Base-by-base conservation (phyloP, 2,888 invertebrate species). In the Tiliacea aurago region DNA sequence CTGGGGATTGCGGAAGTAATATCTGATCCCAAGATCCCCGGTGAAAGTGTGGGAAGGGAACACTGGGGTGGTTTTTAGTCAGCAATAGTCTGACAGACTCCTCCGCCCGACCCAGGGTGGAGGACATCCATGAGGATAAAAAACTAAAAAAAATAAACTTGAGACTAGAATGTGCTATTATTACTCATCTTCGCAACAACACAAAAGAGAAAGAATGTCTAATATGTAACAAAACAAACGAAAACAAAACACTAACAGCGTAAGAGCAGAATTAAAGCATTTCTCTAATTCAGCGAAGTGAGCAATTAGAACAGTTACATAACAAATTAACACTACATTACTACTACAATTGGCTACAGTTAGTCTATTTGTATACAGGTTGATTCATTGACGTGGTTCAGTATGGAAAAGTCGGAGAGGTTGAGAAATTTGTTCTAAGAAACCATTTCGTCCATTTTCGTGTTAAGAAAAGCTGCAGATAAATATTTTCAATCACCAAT, bases 191-290 rank as follows among this genome's bases (percentile, higher is more conserved):
- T 13, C 13, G 43, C 2, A 43, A 15, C 9, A 43, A 53, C 0
- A 45, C 33, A 73, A 67, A 76, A 76, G 55, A 51, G 64, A 81
- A 81, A 76, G 76, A 81, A 68, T 76, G 49, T 47, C 7, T 49
- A 20, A n/a, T 33, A 73, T 64, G 18, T 33, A 64, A 49, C 41
- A 70, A 51, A 73, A 73, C 23, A 63, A 70, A 15, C 6, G 23
- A 47, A 78, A 78, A 81, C 66, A 82, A 82, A 82, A 58, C 58
- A 64, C 15, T 55, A 11, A 4, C 13, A 28, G 4, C 23, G 41
- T 59, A 59, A 55, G 70, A 70, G 41, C 53, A 59, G 23, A 70
- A 64, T 59, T 63, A 53, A 58, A 71, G 64, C 70, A 79, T 59
- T 58, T 70, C 73, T 70, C 49, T 59, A 59, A 79, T 63, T 66